A percentile compares a stretch with the other conserved stretches of the same genome.
Evolutionary conservation across 2,797 vertebrate genomes (phyloP).

Genomic region (Balearica regulorum): DNA sequence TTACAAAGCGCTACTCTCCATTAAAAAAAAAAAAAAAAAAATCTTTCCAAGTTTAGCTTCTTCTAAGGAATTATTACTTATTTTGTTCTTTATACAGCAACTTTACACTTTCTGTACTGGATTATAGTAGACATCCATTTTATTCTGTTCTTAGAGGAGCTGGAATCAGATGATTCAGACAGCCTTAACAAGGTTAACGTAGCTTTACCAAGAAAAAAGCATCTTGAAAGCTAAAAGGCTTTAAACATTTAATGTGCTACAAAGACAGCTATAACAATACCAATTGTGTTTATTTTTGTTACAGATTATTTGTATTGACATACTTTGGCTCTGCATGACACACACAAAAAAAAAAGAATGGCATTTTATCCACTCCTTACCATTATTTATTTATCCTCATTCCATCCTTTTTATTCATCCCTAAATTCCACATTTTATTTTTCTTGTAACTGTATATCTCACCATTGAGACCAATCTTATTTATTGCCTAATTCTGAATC

Average conservation of each 20-base stretch:
- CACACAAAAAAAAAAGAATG: not conserved
- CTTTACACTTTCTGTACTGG: not conserved
- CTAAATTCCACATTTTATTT: not conserved
- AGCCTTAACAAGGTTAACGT: not conserved
- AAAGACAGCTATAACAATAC: not conserved
- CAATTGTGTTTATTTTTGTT: not conserved
- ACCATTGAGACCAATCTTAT: not conserved
- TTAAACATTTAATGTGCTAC: not conserved
- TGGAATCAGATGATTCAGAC: not conserved
- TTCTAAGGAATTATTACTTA: not conserved
- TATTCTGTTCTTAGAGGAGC: not conserved
- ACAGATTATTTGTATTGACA: not conserved
- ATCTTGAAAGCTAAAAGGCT: not conserved
- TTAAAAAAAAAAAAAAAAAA: not conserved
- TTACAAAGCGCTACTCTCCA: not conserved
- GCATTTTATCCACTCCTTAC: not conserved
- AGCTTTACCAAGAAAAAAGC: not conserved
- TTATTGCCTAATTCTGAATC: not conserved
- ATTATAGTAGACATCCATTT: not conserved
- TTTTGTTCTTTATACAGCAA: not conserved
- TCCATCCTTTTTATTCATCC: not conserved
- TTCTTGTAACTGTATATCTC: not conserved
- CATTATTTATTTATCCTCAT: not conserved
- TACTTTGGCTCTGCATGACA: not conserved
- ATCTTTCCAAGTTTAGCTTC: not conserved